A percentile compares a stretch with the other conserved stretches of the same genome.
phyloP scores from a whole-genome alignment of 2,888 invertebrate species.

The Boloria euphrosyne region DNA sequence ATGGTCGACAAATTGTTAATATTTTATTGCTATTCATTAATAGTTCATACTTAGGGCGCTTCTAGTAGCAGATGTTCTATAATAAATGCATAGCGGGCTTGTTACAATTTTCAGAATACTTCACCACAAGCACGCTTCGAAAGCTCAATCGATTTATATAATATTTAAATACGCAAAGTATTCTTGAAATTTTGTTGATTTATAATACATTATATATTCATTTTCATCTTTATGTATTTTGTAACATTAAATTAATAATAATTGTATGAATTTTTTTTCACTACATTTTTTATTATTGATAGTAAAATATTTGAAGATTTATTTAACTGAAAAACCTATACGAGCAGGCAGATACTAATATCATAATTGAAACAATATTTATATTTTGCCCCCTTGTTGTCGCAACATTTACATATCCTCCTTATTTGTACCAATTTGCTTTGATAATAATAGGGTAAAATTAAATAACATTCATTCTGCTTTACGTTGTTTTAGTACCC shows the following conservation, averaged over 20 bases:
- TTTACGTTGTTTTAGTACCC: constrained; percentile 20
- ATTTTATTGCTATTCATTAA: background rate
- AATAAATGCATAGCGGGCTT: constrained; percentile 31
- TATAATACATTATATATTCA: background rate
- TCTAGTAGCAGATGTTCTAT: constrained; percentile 30
- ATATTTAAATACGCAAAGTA: constrained; percentile 17
- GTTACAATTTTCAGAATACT: constrained; percentile 42
- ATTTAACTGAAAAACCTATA: too few species aligned
- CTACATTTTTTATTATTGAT: too few species aligned
- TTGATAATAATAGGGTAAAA: constrained; percentile 16
- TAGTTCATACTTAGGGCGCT: constrained; percentile 8
- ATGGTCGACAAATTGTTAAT: background rate
- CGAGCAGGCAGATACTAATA: background rate
- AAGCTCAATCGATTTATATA: constrained; percentile 33
- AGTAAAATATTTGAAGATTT: too few species aligned
- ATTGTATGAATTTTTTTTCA: too few species aligned
- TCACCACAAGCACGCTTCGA: constrained; percentile 45
- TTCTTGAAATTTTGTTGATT: background rate
- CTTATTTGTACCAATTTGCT: constrained; percentile 13
- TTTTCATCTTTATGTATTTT: background rate
- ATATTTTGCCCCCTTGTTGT: constrained; percentile 9
- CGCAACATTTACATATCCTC: background rate
- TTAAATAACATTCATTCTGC: constrained; percentile 26
- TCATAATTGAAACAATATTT: background rate
- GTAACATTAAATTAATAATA: too few species aligned